phyloP scores from a whole-genome alignment of 2,113 vertebrate species.

The Protobothrops flavoviridis region DNA sequence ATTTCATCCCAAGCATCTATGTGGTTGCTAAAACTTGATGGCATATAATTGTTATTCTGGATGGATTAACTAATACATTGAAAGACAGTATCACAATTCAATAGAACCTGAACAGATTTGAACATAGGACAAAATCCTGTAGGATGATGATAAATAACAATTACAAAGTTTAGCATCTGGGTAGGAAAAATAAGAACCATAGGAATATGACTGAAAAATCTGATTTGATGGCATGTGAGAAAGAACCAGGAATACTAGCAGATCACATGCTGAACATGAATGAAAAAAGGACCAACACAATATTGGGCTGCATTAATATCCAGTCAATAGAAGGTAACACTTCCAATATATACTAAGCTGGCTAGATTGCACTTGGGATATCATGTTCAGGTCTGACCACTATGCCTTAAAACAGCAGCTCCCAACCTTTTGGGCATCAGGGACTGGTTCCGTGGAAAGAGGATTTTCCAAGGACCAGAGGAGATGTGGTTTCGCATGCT shows the following conservation, averaged over 20 bases:
- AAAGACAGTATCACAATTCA: background rate
- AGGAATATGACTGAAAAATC: background rate
- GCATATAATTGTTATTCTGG: background rate
- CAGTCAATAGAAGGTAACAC: background rate
- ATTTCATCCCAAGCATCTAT: background rate
- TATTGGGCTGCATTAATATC: background rate
- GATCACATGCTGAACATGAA: background rate
- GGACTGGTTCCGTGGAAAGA: too few relatives aligned
- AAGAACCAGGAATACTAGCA: background rate
- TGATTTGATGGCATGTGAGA: background rate
- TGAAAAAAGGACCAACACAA: background rate
- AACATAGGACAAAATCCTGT: background rate
- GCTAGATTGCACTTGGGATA: background rate
- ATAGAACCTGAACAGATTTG: background rate
- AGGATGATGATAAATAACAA: background rate
- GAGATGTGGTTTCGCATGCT: too few relatives aligned
- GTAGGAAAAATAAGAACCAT: background rate
- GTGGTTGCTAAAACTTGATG: background rate
- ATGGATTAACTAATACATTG: background rate
- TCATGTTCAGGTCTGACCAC: background rate
- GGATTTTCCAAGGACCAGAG: too few relatives aligned
- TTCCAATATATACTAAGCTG: background rate
- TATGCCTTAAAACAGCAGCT: background rate
- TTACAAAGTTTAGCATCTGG: background rate
- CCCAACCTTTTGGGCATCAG: too few relatives aligned